Conservation (phyloP, 1,140 invertebrate genomes). For the Drosophila mojavensis region DNA sequence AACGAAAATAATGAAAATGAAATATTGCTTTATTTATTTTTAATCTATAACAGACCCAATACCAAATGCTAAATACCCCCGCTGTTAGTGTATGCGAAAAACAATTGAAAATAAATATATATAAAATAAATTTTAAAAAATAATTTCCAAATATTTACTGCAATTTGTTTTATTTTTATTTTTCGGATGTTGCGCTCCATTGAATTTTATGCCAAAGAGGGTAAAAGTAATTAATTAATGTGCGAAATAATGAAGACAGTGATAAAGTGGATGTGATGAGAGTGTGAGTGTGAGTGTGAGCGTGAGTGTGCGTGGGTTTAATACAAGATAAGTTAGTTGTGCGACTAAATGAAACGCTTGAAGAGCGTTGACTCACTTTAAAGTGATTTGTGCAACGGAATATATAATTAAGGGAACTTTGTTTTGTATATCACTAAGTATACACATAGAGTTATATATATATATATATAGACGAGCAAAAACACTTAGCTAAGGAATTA, state of each 20-base stretch:
- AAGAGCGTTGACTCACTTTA: slow-evolving; percentile 18
- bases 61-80: no score
- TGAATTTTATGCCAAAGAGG: slow-evolving; percentile 6
- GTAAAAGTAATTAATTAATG: slow-evolving; percentile 33
- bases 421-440: no score
- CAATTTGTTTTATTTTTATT: no score
- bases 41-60: no score
- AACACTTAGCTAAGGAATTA: slow-evolving; percentile 18
- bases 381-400: slow-evolving; percentile 1
- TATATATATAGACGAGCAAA: slow-evolving; percentile 15
- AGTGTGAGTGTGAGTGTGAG: neutral
- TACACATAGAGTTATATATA: no score
- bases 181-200: slow-evolving; percentile 13
- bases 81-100: no score
- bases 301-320: neutral
- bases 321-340: slow-evolving; percentile 3
- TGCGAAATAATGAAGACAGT: slow-evolving; percentile 7
- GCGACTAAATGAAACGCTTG: slow-evolving; percentile 13
- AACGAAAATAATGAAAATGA: no score
- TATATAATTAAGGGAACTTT: neutral
- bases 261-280: neutral
- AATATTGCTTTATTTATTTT: no score
- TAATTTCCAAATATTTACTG: no score
- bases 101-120: no score
- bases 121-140: slow-evolving; percentile 9